Conservation (phyloP, 2,113 vertebrate species). For the Muntiacus muntjak region DNA sequence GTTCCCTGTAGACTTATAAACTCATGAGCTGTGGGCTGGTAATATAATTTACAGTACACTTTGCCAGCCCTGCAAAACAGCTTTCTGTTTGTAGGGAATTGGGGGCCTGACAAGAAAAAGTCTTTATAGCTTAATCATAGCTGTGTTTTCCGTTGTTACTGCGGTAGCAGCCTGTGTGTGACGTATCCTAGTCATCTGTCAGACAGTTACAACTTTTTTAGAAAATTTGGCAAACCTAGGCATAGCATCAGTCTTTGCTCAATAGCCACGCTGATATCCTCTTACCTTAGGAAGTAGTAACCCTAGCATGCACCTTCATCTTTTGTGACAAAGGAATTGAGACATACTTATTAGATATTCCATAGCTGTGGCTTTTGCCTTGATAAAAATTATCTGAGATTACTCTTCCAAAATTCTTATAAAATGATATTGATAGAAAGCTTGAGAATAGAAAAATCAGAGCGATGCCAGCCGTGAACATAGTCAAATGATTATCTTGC, state of each 20-base stretch:
- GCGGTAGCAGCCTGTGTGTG: background rate
- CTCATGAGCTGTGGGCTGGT: slow-evolving; percentile 44
- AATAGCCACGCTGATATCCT: background rate
- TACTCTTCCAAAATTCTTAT: background rate
- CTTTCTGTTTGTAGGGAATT: slow-evolving; percentile 51
- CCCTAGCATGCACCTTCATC: background rate
- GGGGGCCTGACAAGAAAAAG: slow-evolving; percentile 14
- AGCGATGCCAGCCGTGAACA: background rate
- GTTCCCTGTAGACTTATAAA: slow-evolving; percentile 50
- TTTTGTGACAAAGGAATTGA: background rate
- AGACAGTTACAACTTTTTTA: background rate
- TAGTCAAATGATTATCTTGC: background rate
- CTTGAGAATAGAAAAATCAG: background rate
- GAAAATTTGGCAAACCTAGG: slow-evolving; percentile 35
- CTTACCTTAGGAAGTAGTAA: background rate
- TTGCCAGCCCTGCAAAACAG: slow-evolving; percentile 49
- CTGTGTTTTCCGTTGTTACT: slow-evolving; percentile 29
- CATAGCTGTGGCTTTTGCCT: background rate
- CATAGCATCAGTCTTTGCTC: background rate
- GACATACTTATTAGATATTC: background rate
- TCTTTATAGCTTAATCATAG: slow-evolving; percentile 50
- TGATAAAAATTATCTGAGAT: background rate
- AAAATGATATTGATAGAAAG: background rate
- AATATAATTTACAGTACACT: slow-evolving; percentile 57
- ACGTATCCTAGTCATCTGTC: background rate